Conservation (phyloP, 2,888 invertebrate genomes). For the Drosophila mercatorum region DNA sequence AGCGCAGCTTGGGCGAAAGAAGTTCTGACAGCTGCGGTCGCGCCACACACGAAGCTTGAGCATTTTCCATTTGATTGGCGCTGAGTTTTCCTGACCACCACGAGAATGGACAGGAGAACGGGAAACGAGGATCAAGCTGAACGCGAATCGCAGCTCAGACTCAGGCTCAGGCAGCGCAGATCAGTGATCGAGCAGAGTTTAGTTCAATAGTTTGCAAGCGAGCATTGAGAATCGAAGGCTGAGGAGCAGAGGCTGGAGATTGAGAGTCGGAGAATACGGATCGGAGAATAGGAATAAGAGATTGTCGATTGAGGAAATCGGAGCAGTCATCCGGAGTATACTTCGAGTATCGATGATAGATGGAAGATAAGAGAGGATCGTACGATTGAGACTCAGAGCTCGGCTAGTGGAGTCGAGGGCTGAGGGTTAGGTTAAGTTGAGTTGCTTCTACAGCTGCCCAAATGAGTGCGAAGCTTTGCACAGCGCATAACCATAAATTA, state of each 20-base stretch:
- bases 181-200: too few species aligned
- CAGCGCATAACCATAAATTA: conserved; percentile 65
- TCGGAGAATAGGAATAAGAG: not conserved
- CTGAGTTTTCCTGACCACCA: conserved; percentile 37
- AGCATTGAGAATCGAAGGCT: not conserved
- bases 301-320: too few species aligned
- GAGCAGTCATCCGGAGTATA: too few species aligned
- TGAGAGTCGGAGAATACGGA: too few species aligned
- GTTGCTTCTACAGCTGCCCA: conserved; percentile 2
- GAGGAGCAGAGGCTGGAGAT: too few species aligned
- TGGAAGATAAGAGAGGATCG: too few species aligned
- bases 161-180: too few species aligned
- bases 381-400: too few species aligned
- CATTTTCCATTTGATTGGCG: conserved; percentile 63
- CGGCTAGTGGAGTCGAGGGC: not conserved
- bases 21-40: conserved; percentile 60
- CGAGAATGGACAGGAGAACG: not conserved
- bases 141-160: too few species aligned
- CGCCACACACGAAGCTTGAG: conserved; percentile 61
- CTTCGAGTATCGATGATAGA: too few species aligned
- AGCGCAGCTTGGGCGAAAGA: not conserved
- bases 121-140: too few species aligned
- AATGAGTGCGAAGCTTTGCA: conserved; percentile 31
- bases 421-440: not conserved
- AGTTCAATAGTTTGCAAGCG: not conserved